Percentiles rank a stretch among this genome's conserved stretches.
Evolutionary conservation across 1,140 invertebrate genomes (phyloP).

Genomic region (Drosophila eugracilis): DNA sequence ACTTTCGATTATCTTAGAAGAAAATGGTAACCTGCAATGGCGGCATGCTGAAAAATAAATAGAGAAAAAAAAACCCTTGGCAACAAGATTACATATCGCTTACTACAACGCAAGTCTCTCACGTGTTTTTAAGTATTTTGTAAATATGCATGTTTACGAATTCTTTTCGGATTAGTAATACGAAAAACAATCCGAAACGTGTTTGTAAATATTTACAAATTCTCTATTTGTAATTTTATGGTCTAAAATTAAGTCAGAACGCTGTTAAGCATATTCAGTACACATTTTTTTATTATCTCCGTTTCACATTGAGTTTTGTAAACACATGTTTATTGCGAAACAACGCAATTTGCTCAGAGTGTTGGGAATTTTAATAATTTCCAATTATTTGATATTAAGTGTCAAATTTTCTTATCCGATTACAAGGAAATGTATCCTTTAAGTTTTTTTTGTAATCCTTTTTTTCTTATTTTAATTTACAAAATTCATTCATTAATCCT

Average conservation of each 20-base stretch:
- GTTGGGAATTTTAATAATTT: no score
- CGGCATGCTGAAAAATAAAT: conserved; percentile 6
- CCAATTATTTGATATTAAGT: no score
- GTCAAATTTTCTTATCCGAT: no score
- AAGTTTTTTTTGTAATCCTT: no score
- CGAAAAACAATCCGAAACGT: neutral
- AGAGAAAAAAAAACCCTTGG: conserved; percentile 12
- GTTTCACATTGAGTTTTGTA: no score
- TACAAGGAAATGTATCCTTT: no score
- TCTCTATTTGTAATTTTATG: neutral
- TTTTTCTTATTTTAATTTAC: no score
- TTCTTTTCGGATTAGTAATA: neutral
- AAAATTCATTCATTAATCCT: no score
- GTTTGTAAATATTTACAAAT: conserved; percentile 4
- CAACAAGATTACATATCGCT: conserved; percentile 34
- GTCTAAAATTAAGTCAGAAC: no score
- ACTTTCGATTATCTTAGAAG: neutral
- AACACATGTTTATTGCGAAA: neutral
- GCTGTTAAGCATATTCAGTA: no score
- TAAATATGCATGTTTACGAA: neutral
- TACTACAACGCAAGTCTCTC: neutral
- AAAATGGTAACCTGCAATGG: conserved; percentile 5
- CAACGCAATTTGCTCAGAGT: no score
- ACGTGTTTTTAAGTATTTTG: neutral
- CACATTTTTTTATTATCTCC: no score